Conservation (phyloP, 2,888 invertebrate genomes). For the Ramazzottius varieornatus region DNA sequence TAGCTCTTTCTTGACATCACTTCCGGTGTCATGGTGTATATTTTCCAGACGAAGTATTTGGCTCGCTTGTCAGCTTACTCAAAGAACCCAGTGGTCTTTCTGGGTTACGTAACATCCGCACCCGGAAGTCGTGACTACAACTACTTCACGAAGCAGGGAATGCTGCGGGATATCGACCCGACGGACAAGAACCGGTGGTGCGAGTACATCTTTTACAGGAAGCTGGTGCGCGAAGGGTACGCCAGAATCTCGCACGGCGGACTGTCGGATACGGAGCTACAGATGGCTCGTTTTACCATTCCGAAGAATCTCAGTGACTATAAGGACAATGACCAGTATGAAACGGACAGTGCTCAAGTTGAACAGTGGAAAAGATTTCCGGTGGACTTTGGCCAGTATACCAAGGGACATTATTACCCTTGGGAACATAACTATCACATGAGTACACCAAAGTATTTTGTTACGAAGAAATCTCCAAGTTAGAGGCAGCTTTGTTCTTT, state of each 20-base stretch:
- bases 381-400: slow-evolving; percentile 15
- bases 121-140: slow-evolving; percentile 20
- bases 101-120: slow-evolving; percentile 24
- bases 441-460: slow-evolving; percentile 23
- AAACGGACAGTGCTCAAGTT: slow-evolving; percentile 9
- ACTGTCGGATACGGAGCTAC: slow-evolving; percentile 22
- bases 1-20: slow-evolving; percentile 10
- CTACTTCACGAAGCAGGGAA: slow-evolving; percentile 15
- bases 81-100: slow-evolving; percentile 20
- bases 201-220: slow-evolving; percentile 24
- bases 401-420: slow-evolving; percentile 18
- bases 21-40: too few relatives aligned
- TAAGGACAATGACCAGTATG: background rate
- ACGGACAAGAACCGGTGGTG: slow-evolving; percentile 21
- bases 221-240: slow-evolving; percentile 20
- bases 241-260: slow-evolving; percentile 22
- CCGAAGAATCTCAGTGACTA: background rate
- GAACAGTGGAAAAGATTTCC: slow-evolving; percentile 5
- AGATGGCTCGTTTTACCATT: background rate
- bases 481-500: too few relatives aligned
- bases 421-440: slow-evolving; percentile 19
- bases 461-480: too few relatives aligned
- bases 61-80: background rate
- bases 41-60: background rate
- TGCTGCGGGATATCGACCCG: slow-evolving; percentile 21